phyloP scores from a whole-genome alignment of 2,888 invertebrate genomes.

The Orchesella flavescens region DNA sequence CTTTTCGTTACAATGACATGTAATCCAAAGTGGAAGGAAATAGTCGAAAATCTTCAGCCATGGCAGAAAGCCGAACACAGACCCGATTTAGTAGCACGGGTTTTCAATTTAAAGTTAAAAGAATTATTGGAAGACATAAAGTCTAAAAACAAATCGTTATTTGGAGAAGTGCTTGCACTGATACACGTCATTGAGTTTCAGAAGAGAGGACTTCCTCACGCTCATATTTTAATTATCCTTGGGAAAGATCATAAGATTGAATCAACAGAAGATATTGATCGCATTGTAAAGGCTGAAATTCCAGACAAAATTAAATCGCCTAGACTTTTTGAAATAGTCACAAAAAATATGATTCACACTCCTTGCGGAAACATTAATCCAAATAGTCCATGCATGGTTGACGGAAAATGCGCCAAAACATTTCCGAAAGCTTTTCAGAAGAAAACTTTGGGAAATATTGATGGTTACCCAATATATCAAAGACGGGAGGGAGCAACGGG shows the following conservation, averaged over 20 bases:
- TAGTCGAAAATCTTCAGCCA: conserved; percentile 64
- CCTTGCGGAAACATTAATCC: conserved; percentile 70
- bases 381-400: conserved; percentile 70
- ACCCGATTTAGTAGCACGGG: conserved; percentile 71
- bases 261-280: conserved; percentile 59
- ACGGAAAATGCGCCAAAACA: conserved; percentile 61
- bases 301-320: conserved; percentile 66
- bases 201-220: conserved; percentile 71
- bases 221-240: conserved; percentile 67
- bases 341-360: conserved; percentile 71
- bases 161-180: conserved; percentile 65
- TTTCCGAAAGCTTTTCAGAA: conserved; percentile 71
- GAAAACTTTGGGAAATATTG: conserved; percentile 10
- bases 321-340: conserved; percentile 58
- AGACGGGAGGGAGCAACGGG: conserved; percentile 18
- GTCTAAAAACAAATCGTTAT: conserved; percentile 68
- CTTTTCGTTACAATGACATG: conserved; percentile 75
- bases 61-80: conserved; percentile 65
- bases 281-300: conserved; percentile 69
- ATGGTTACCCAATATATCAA: conserved; percentile 25
- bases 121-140: conserved; percentile 67
- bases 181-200: conserved; percentile 72
- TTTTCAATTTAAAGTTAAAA: conserved; percentile 72
- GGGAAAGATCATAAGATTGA: conserved; percentile 53
- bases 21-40: conserved; percentile 74